phyloP scores from a whole-genome alignment of 2,797 vertebrate species.

The Carcharodon carcharias region DNA sequence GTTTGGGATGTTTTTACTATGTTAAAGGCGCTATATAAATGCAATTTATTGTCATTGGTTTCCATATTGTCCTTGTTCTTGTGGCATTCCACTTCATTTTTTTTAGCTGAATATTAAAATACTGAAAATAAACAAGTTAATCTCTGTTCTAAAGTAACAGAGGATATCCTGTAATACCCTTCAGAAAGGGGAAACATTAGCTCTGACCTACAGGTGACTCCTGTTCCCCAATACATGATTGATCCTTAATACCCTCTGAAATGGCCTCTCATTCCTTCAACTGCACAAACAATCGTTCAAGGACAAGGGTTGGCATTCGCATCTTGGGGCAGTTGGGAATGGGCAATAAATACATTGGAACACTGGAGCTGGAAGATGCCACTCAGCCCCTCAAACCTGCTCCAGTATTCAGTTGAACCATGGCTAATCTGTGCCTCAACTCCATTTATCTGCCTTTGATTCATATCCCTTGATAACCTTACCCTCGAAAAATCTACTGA shows the following conservation, averaged over 20 bases:
- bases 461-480: background rate
- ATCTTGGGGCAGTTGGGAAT: background rate
- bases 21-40: too few species aligned
- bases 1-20: background rate
- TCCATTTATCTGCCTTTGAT: background rate
- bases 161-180: background rate
- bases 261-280: too few species aligned
- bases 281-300: background rate
- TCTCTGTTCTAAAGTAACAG: background rate
- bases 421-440: background rate
- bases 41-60: background rate
- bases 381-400: background rate
- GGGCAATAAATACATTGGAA: background rate
- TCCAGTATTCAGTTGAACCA: background rate
- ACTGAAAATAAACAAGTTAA: background rate
- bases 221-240: background rate
- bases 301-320: background rate
- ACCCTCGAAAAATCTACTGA: too few species aligned
- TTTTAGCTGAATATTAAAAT: background rate
- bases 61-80: background rate
- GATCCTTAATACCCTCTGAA: background rate
- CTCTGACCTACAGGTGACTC: background rate
- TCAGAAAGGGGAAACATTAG: background rate
- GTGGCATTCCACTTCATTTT: background rate
- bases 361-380: background rate